A percentile compares a stretch with the other conserved stretches of the same genome.
These are phyloP conservation scores for Tetrax tetrax DNA, from an alignment of 2,113 vertebrate genomes.

Conservation along the genomic window DNA sequence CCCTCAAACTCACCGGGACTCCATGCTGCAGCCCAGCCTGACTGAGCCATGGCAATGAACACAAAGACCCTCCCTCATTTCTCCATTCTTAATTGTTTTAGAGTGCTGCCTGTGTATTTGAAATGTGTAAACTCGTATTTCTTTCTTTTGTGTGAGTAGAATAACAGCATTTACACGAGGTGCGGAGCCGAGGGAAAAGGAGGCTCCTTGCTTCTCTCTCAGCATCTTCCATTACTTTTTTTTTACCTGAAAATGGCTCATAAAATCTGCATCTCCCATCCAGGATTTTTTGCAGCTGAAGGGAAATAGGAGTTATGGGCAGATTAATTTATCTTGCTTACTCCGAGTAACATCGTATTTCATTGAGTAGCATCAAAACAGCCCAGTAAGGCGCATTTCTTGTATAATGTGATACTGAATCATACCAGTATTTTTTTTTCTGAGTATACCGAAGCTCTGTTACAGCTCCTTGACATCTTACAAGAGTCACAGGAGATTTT, in stretches of 20 bases:
- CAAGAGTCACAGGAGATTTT: neutral
- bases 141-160: neutral
- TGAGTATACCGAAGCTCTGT: neutral
- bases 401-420: neutral
- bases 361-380: neutral
- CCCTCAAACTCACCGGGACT: accelerated
- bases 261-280: neutral
- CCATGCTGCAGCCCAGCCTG: accelerated
- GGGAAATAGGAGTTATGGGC: neutral
- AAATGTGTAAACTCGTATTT: neutral
- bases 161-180: neutral
- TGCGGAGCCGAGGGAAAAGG: neutral
- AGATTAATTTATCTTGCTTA: neutral
- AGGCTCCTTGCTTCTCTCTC: neutral
- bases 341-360: neutral
- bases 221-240: neutral
- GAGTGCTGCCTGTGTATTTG: neutral
- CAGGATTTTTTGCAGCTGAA: neutral
- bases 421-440: neutral
- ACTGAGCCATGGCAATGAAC: neutral
- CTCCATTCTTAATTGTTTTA: neutral
- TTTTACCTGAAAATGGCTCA: neutral
- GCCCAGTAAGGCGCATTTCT: neutral
- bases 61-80: neutral
- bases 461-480: neutral